These are phyloP conservation scores for Sturnus vulgaris DNA, from an alignment of 2,113 vertebrate genomes.

Conservation along the genomic window DNA sequence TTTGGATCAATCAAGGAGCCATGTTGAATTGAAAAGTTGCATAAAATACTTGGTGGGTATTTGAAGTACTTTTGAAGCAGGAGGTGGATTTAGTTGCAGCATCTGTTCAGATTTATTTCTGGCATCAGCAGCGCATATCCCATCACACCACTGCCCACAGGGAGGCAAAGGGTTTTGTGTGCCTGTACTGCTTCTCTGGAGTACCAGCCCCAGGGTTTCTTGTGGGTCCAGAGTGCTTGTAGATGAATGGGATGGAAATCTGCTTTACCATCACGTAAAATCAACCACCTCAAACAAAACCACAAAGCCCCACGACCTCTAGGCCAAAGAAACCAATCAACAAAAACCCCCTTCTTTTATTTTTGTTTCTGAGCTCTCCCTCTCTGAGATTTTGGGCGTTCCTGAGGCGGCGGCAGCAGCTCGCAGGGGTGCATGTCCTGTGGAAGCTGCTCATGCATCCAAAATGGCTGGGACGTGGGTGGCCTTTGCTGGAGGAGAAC, in stretches of 20 bases:
- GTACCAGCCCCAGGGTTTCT: not conserved
- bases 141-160: fast-evolving
- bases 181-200: not conserved
- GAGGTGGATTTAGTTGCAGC: not conserved
- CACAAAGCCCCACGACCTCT: not conserved
- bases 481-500: not conserved
- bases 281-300: not conserved
- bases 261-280: not conserved
- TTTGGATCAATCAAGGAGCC: not conserved
- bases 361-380: not conserved
- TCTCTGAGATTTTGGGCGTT: not conserved
- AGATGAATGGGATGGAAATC: not conserved
- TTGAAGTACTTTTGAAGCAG: not conserved
- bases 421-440: not conserved
- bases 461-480: not conserved
- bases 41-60: not conserved
- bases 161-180: not conserved
- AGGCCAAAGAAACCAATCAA: not conserved
- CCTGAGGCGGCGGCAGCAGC: not conserved
- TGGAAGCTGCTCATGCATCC: not conserved
- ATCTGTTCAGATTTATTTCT: not conserved
- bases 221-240: not conserved
- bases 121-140: not conserved
- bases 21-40: not conserved
- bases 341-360: fast-evolving